Percentiles rank a stretch among this genome's conserved stretches.
These are phyloP conservation scores for Heliconius erato DNA, from an alignment of 2,888 invertebrate species.

Conservation along the genomic window DNA sequence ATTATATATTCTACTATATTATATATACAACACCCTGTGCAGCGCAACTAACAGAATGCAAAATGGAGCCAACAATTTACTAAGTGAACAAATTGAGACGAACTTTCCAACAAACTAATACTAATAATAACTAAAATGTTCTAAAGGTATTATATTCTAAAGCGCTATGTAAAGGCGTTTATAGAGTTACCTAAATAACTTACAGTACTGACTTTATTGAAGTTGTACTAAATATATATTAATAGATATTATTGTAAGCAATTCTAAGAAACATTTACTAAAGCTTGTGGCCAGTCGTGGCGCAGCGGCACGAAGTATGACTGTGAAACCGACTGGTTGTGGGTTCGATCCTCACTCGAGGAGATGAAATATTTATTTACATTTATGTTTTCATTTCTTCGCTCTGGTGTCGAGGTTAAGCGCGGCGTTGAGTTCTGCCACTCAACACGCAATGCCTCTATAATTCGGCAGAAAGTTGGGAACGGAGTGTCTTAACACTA, in stretches of 20 bases:
- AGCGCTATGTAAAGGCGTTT: background rate
- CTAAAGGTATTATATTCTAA: background rate
- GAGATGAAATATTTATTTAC: no score
- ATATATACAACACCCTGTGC: background rate
- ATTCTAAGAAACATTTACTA: no score
- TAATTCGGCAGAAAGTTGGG: no score
- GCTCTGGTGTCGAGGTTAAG: no score
- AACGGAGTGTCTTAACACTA: no score
- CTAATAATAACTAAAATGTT: constrained; percentile 15
- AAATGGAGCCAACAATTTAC: background rate
- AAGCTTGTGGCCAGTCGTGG: no score
- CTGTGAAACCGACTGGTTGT: no score
- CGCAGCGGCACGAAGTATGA: no score
- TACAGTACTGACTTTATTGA: background rate
- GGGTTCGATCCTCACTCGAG: no score
- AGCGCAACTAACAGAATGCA: background rate
- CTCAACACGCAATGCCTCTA: no score
- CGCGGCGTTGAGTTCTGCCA: no score
- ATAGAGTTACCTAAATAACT: background rate
- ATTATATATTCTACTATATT: background rate
- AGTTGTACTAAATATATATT: background rate
- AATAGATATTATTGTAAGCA: background rate
- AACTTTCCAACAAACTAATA: background rate
- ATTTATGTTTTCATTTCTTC: no score
- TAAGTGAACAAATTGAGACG: background rate